These are phyloP conservation scores for Hormaphis cornu DNA, from an alignment of 1,140 invertebrate genomes.

Conservation along the genomic window DNA sequence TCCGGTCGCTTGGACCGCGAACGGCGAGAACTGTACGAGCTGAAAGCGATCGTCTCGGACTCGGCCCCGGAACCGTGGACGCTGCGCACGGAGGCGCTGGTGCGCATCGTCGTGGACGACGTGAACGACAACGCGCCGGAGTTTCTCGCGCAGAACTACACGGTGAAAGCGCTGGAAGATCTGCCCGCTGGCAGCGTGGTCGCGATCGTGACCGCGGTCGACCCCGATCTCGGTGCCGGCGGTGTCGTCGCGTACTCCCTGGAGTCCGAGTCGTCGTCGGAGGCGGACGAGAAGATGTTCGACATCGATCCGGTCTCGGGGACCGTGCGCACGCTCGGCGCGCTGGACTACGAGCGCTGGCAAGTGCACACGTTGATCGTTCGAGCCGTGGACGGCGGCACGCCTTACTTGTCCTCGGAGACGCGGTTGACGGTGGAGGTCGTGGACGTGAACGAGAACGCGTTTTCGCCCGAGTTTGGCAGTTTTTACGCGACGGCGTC, in stretches of 20 bases:
- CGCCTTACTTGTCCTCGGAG: conserved; percentile 60
- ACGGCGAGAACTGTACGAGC: conserved; percentile 66
- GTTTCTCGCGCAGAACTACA: conserved; percentile 64
- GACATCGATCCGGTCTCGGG: conserved; percentile 73
- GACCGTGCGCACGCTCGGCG: conserved; percentile 63
- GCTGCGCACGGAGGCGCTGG: conserved; percentile 63
- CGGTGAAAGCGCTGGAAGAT: conserved; percentile 81
- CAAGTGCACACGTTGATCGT: conserved; percentile 81
- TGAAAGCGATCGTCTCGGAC: conserved; percentile 74
- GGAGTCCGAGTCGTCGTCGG: conserved; percentile 45
- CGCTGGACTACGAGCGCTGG: conserved; percentile 76
- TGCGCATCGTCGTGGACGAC: conserved; percentile 73
- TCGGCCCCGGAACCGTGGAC: conserved; percentile 48
- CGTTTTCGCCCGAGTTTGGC: conserved; percentile 70
- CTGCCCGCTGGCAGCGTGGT: conserved; percentile 77
- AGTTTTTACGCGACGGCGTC: conserved; percentile 64
- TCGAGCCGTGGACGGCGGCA: conserved; percentile 68
- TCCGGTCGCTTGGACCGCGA: conserved; percentile 73
- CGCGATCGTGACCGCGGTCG: conserved; percentile 71
- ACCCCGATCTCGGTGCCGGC: conserved; percentile 73
- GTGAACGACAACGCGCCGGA: conserved; percentile 84
- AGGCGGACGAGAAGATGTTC: conserved; percentile 44
- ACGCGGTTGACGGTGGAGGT: conserved; percentile 74
- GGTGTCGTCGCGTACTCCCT: conserved; percentile 63
- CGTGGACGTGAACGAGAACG: conserved; percentile 87